A percentile compares a stretch with the other conserved stretches of the same genome.
Conservation (phyloP, 2,113 vertebrate genomes). For the Willisornis vidua region DNA sequence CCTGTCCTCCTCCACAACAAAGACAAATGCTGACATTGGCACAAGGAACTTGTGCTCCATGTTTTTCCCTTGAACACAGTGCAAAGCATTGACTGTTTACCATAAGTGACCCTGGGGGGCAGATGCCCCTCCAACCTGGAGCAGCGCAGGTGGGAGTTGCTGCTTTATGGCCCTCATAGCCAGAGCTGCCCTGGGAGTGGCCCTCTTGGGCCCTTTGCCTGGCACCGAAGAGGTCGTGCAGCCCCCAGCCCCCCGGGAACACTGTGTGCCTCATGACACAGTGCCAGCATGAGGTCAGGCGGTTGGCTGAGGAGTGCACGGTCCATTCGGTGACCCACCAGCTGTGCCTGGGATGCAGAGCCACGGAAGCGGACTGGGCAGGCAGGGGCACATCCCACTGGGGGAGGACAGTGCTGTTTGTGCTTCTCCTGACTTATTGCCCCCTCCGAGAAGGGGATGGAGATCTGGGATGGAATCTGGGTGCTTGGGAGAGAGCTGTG, state of each 20-base stretch:
- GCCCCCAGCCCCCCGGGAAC: fast-evolving
- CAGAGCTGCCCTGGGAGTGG: background rate
- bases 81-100: background rate
- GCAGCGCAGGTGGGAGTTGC: background rate
- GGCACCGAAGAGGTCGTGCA: background rate
- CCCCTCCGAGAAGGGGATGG: background rate
- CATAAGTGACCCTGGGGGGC: fast-evolving
- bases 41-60: background rate
- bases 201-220: background rate
- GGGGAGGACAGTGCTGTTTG: fast-evolving
- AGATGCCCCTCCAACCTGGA: background rate
- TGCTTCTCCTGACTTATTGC: background rate
- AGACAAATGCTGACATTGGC: background rate
- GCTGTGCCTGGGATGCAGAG: background rate
- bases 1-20: background rate
- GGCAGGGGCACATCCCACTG: background rate
- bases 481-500: background rate
- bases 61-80: background rate
- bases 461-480: background rate
- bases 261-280: fast-evolving
- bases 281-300: fast-evolving
- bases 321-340: fast-evolving
- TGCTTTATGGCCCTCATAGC: background rate
- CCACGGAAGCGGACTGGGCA: fast-evolving
- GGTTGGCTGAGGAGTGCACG: fast-evolving